These are phyloP conservation scores for Diplodus sargus DNA, from an alignment of 2,797 vertebrate genomes.

Conservation along the genomic window DNA sequence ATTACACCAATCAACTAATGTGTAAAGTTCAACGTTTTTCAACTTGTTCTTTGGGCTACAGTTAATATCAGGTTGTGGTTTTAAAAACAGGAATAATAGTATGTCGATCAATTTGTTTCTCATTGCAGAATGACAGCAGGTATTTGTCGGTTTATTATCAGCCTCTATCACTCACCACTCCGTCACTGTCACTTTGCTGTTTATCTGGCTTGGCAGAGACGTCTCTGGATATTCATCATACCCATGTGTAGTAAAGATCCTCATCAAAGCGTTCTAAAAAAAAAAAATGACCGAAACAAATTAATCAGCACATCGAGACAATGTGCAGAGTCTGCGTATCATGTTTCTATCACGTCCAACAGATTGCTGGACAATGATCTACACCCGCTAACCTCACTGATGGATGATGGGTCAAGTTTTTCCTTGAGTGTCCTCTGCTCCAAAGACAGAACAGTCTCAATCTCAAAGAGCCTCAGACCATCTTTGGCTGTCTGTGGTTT, in stretches of 20 bases:
- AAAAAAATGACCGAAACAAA: not conserved
- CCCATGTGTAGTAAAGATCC: constrained; percentile 31
- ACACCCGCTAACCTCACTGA: constrained; percentile 52
- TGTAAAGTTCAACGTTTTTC: no score
- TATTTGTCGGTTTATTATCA: no score
- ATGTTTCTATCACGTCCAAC: not conserved
- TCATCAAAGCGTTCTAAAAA: constrained; percentile 50
- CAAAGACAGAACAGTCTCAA: constrained; percentile 79
- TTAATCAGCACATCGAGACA: not conserved
- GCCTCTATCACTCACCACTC: constrained; percentile 58
- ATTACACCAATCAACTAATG: no score
- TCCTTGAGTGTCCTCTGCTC: constrained; percentile 70
- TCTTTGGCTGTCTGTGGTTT: constrained; percentile 73
- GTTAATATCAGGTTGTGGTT: no score
- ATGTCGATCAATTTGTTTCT: no score
- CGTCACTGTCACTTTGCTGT: constrained; percentile 64
- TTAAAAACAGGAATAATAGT: no score
- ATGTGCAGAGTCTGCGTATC: not conserved
- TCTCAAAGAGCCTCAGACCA: constrained; percentile 78
- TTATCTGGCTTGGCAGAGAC: constrained; percentile 65
- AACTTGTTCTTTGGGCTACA: no score
- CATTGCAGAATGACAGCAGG: no score
- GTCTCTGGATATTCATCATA: constrained; percentile 73
- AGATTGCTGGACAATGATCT: not conserved
- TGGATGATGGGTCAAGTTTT: constrained; percentile 52